Percentiles rank a stretch among this genome's conserved stretches.
These are phyloP conservation scores for Solea senegalensis DNA, from an alignment of 2,113 vertebrate species.

Conservation along the genomic window DNA sequence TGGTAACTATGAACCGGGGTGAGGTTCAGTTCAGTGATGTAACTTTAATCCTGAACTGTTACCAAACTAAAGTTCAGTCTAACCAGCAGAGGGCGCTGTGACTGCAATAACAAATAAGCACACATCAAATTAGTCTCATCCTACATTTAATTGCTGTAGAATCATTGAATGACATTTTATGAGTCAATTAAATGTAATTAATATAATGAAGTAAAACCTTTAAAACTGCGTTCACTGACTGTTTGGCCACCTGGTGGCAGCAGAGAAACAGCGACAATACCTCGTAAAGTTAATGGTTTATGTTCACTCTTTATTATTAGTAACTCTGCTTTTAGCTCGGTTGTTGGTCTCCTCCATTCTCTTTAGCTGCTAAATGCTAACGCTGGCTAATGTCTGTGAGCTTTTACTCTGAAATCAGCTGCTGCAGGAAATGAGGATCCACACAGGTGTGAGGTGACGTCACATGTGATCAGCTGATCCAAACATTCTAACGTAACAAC, in stretches of 20 bases:
- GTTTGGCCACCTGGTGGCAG: background rate
- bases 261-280: background rate
- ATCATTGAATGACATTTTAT: no score
- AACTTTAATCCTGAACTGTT: background rate
- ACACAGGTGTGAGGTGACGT: no score
- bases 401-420: no score
- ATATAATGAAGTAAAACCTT: slow-evolving; percentile 1
- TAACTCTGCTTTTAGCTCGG: no score
- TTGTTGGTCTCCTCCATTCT: no score
- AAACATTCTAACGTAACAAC: no score
- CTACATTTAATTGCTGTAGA: background rate
- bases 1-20: background rate
- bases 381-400: no score
- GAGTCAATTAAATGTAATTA: slow-evolving; percentile 19
- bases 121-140: background rate
- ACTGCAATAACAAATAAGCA: background rate
- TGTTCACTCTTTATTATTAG: no score
- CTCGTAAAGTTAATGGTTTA: background rate
- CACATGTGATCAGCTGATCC: no score
- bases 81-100: slow-evolving; percentile 27
- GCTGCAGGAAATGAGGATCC: no score
- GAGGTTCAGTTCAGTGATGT: background rate
- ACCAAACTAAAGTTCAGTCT: background rate
- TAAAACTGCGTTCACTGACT: background rate
- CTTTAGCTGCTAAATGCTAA: no score